Evolutionary conservation across 1,140 invertebrate species (phyloP), one percentile per base, ranked within the genome.

Genomic region (Nixonia krombeini): DNA sequence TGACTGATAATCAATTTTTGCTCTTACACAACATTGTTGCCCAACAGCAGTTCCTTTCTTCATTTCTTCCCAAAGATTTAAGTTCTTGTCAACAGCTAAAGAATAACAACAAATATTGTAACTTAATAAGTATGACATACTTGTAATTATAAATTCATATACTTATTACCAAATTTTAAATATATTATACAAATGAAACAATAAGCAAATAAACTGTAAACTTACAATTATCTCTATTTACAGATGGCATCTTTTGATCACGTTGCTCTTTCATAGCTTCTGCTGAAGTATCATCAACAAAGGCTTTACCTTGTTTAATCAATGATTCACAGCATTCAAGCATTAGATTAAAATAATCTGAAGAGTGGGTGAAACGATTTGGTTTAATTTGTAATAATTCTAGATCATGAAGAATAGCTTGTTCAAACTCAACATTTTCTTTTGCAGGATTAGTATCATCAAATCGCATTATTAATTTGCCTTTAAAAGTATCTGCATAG

Each of bases 401-500:
- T 7, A 99, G 87, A 86, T 99, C 98, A 84, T 98, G 93, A 13
- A 99, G 84, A 72, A 99, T 99, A 0, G 99, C 96, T 87, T 97
- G 90, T 82, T 99, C 98, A 87, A 98, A 99, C 72, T 99, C 94
- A n/a, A 92, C 92, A 79, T 97, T 96, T 80, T 99, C 98, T 81
- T 99, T 99, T 2, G 96, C 97, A 25, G 98, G 98, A 87, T 99
- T 99, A 4, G 98, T 99, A 79, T 99, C 98, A 87, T 99, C 98
- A 86, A 99, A 99, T 71, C 98, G 88, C 96, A 99, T 97, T 44
- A 99, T 95, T 0, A 99, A 87, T 79, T 94, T 94, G 0, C 98
- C 98, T 77, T 99, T 87, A 82, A 98, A 99, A 9, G 89, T 86
- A 75, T 95, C 88, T 59, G 98, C 94, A 78, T 99, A 99, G 85